Evolutionary conservation across 2,888 invertebrate species (phyloP), one percentile per base, ranked within the genome.

Genomic region (Drosophila cognata): DNA sequence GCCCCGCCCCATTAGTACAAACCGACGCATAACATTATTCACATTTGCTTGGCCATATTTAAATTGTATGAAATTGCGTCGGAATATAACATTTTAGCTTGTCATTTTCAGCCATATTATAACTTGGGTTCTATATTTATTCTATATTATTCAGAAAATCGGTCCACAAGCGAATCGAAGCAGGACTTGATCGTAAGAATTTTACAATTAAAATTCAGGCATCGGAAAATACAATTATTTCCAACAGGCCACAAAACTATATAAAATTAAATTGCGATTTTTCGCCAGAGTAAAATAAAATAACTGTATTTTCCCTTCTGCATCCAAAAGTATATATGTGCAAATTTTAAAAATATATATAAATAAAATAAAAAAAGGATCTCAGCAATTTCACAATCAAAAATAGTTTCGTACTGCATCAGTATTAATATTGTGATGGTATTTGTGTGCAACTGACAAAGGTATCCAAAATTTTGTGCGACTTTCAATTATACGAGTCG

Each of bases 401-500:
- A 46, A 60, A 38, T 50, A 38, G 31, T 38, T 60, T 73, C n/a
- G 62, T 41, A 25, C 41, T 38, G 21, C 41, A 10, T 41, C 13
- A 28, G 36, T 53, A 67, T 52, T 2, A 31, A 25, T 36, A 66
- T 53, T 36, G 21, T 18, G 18, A 21, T 31, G 7, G n/a, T 16
- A 21, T 41, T 13, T 55, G 56, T 38, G 36, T 53, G 60, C 38
- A 21, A 36, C 11, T 16, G 29, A 41, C 21, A 71, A 41, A 41
- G 25, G 33, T 31, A 31, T 36, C 13, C 25, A 58, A 41, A 55
- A 53, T 66, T 60, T n/a, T 28, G 16, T 61, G 57, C 21, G 46
- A 41, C 50, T 57, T 64, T 31, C 38, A 56, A 66, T 73, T 74
- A 52, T 21, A 46, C 56, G 50, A 28, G 21, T 33, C 51, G 43